phyloP scores from a whole-genome alignment of 1,140 invertebrate species.

The Medauroidea extradentata region DNA sequence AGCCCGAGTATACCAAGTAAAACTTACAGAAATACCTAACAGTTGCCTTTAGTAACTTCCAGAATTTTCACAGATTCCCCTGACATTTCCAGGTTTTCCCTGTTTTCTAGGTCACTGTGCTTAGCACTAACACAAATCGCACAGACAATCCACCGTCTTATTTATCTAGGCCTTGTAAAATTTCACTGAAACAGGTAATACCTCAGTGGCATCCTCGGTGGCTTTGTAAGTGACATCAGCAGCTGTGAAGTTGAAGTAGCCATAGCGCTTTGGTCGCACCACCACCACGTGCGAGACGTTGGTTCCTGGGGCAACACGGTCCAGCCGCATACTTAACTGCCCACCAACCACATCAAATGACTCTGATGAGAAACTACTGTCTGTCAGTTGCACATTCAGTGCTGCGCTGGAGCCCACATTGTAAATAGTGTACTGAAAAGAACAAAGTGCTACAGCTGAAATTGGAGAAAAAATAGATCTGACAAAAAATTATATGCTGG shows the following conservation, averaged over 20 bases:
- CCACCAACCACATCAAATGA: slow-evolving; percentile 85
- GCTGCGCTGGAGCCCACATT: slow-evolving; percentile 85
- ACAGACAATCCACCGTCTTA: no score
- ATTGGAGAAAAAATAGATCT: no score
- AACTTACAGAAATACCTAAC: no score
- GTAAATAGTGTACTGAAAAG: slow-evolving; percentile 68
- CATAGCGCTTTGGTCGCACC: slow-evolving; percentile 81
- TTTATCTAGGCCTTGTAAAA: no score
- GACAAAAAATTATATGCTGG: no score
- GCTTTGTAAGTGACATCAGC: slow-evolving; percentile 87
- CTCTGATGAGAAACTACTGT: slow-evolving; percentile 84
- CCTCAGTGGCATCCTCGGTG: slow-evolving; percentile 69
- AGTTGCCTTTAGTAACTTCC: no score
- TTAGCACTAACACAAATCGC: no score
- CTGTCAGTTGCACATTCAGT: slow-evolving; percentile 80
- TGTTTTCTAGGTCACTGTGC: no score
- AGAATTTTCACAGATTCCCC: no score
- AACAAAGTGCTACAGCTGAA: slow-evolving; percentile 13
- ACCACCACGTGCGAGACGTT: slow-evolving; percentile 95
- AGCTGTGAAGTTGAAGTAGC: slow-evolving; percentile 96
- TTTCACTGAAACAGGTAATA: no score
- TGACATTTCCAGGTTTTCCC: no score
- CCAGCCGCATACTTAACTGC: slow-evolving; percentile 74
- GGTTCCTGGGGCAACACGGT: slow-evolving; percentile 83
- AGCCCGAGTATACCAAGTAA: no score